Evolutionary conservation across 2,888 invertebrate genomes (phyloP).

Genomic region (Malacosoma neustria): DNA sequence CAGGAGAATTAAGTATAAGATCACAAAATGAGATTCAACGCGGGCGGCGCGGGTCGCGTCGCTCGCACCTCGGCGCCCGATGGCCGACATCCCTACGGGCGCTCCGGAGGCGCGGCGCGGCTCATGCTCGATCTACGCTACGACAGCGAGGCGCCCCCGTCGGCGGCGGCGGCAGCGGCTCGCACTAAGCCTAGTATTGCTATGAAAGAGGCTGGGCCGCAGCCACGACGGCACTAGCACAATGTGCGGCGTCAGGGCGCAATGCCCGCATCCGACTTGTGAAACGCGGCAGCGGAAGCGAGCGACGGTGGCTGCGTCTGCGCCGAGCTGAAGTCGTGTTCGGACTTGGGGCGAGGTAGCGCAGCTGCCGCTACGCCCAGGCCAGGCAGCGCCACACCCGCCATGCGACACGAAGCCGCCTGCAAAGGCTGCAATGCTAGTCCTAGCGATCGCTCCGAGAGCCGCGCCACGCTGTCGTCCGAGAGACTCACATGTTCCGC

Average conservation of each 20-base stretch:
- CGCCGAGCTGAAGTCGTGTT: constrained; percentile 85
- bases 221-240: constrained; percentile 68
- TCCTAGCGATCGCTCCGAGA: constrained; percentile 78
- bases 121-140: constrained; percentile 69
- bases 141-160: constrained; percentile 55
- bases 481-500: constrained; percentile 89
- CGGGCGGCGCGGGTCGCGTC: constrained; percentile 47
- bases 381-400: constrained; percentile 81
- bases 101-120: constrained; percentile 71
- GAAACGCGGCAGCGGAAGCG: constrained; percentile 76
- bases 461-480: constrained; percentile 80
- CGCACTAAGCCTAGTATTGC: constrained; percentile 73
- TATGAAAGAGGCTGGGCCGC: constrained; percentile 36
- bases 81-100: constrained; percentile 42
- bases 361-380: constrained; percentile 70
- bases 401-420: constrained; percentile 78
- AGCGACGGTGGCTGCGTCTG: constrained; percentile 72
- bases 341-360: constrained; percentile 87
- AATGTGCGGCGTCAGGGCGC: constrained; percentile 84
- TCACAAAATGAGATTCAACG: constrained; percentile 74
- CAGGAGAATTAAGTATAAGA: constrained; percentile 76
- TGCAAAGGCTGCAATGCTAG: constrained; percentile 81
- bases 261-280: constrained; percentile 87
- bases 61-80: constrained; percentile 8
- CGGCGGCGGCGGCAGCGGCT: constrained; percentile 32